These are phyloP conservation scores for Cataglyphis cursor DNA, from an alignment of 2,888 invertebrate genomes.

Conservation along the genomic window DNA sequence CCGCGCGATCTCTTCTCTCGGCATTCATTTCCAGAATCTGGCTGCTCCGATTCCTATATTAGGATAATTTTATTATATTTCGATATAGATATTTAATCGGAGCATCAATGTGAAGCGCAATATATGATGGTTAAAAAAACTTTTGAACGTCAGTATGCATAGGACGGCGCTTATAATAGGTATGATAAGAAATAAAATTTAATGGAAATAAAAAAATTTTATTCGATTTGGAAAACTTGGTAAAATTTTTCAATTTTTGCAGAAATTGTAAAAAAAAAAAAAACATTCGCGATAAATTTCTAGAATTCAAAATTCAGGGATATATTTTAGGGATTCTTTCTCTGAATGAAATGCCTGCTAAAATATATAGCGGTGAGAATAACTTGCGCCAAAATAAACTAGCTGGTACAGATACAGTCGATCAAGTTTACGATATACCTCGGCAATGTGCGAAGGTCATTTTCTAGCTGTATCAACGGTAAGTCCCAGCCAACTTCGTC, in stretches of 20 bases:
- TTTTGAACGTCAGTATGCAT: background rate
- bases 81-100: background rate
- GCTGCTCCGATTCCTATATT: slow-evolving; percentile 78
- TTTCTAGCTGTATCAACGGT: slow-evolving; percentile 87
- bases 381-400: background rate
- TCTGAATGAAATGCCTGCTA: background rate
- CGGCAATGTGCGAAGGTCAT: slow-evolving; percentile 85
- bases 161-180: background rate
- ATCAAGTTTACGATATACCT: slow-evolving; percentile 77
- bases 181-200: background rate
- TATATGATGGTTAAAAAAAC: background rate
- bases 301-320: background rate
- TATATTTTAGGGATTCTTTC: background rate
- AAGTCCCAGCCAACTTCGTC: slow-evolving; percentile 89
- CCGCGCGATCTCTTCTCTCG: slow-evolving; percentile 85
- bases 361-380: background rate
- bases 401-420: background rate
- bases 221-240: background rate
- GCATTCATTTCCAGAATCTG: slow-evolving; percentile 85
- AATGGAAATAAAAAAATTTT: background rate
- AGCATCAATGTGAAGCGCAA: background rate
- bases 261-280: background rate
- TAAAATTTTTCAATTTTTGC: background rate
- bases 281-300: background rate
- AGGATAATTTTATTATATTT: slow-evolving; percentile 13